Percentiles rank a stretch among this genome's conserved stretches.
Evolutionary conservation across 2,113 vertebrate genomes (phyloP).

Genomic region (Pantherophis guttatus): DNA sequence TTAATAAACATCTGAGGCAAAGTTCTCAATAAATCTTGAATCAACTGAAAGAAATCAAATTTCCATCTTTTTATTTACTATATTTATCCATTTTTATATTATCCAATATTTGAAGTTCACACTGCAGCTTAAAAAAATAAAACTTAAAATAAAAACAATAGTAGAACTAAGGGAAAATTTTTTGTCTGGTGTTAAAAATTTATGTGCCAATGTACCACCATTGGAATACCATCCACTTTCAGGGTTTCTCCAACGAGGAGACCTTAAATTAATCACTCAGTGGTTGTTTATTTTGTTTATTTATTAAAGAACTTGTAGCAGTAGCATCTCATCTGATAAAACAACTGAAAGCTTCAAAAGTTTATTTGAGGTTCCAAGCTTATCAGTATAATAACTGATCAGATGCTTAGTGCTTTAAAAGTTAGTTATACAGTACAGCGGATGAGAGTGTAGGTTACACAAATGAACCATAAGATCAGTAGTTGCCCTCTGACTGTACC

Average conservation of each 20-base stretch:
- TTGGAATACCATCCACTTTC: not conserved
- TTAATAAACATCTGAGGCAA: conserved; percentile 90
- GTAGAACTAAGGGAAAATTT: not conserved
- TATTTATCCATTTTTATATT: not conserved
- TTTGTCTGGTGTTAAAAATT: not conserved
- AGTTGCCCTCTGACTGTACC: not conserved
- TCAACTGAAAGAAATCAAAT: conserved; percentile 75
- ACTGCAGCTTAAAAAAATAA: not conserved
- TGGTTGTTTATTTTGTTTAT: not conserved
- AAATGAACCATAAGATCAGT: not conserved
- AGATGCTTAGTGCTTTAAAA: not conserved
- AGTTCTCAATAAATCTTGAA: conserved; percentile 89
- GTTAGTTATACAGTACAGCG: not conserved
- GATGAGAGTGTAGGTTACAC: not conserved
- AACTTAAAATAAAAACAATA: not conserved
- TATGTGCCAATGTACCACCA: not conserved
- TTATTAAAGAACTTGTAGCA: not conserved
- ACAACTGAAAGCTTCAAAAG: not conserved
- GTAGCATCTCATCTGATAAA: not conserved
- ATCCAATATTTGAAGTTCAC: not conserved
- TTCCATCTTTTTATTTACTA: not conserved
- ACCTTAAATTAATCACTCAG: not conserved
- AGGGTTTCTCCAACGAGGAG: not conserved
- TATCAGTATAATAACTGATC: not conserved
- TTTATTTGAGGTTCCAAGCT: not conserved